phyloP scores from a whole-genome alignment of 64 coral and sea anemone species.

The Pocillopora damicornis region DNA sequence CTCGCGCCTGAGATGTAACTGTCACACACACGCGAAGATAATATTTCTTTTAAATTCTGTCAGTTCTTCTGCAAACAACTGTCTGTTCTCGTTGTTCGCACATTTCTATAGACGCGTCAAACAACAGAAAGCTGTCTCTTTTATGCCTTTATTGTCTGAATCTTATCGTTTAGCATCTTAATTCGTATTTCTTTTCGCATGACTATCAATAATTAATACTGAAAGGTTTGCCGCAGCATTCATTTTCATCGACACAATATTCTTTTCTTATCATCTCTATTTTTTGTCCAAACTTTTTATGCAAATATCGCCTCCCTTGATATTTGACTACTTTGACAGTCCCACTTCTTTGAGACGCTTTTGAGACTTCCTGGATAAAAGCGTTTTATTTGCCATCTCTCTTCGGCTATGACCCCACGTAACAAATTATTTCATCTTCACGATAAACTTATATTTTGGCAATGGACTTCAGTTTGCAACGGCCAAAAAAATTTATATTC shows the following conservation, averaged over 20 bases:
- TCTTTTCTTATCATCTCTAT: neutral
- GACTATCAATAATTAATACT: neutral
- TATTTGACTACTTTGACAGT: neutral
- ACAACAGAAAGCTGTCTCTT: neutral
- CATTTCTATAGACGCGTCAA: neutral
- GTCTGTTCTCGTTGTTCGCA: no score
- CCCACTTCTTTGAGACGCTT: neutral
- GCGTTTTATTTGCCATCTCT: neutral
- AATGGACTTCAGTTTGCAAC: no score
- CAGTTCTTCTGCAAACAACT: neutral
- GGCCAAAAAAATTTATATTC: no score
- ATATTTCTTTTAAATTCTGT: neutral
- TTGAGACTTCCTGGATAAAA: neutral
- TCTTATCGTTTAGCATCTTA: neutral
- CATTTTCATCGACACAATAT: neutral
- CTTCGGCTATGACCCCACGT: conserved; percentile 3
- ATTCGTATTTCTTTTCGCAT: neutral
- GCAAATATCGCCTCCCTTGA: neutral
- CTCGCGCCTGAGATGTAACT: no score
- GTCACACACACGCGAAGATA: neutral
- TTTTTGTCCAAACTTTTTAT: conserved; percentile 5
- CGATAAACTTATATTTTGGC: neutral
- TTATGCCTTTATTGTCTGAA: neutral
- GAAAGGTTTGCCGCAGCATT: neutral
- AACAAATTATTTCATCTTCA: neutral